Conservation (phyloP, 1,140 invertebrate genomes). For the Papilio helenus region DNA sequence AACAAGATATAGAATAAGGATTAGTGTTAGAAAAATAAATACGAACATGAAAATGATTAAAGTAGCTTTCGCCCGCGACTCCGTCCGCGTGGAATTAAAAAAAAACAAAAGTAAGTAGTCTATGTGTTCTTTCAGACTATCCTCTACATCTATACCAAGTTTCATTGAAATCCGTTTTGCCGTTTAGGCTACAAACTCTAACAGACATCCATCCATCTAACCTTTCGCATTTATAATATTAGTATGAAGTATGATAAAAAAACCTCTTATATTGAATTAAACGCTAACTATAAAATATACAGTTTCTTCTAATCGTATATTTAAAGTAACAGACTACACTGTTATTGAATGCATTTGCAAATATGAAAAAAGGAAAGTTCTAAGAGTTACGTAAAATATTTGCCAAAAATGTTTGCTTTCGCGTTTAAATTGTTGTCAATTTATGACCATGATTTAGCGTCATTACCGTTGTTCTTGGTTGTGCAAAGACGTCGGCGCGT, state of each 20-base stretch:
- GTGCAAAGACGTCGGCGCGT: conserved; percentile 61
- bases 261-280: background rate
- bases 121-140: too few species aligned
- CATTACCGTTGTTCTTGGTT: conserved; percentile 38
- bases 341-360: background rate
- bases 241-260: background rate
- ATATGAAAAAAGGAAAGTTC: conserved; percentile 8
- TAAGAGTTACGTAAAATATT: background rate
- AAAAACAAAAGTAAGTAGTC: too few species aligned
- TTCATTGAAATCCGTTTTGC: too few species aligned
- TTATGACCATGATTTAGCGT: conserved; percentile 20
- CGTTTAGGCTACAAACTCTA: too few species aligned
- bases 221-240: too few species aligned
- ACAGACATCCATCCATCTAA: too few species aligned
- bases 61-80: too few species aligned
- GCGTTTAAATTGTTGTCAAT: conserved; percentile 18
- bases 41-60: background rate
- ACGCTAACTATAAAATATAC: too few species aligned
- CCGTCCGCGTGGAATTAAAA: too few species aligned
- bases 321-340: background rate
- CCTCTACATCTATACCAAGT: too few species aligned
- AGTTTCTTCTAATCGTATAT: too few species aligned
- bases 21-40: background rate
- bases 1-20: background rate
- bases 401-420: conserved; percentile 25